These are phyloP conservation scores for Mycalesis mineus DNA, from an alignment of 2,888 invertebrate species.

Conservation along the genomic window DNA sequence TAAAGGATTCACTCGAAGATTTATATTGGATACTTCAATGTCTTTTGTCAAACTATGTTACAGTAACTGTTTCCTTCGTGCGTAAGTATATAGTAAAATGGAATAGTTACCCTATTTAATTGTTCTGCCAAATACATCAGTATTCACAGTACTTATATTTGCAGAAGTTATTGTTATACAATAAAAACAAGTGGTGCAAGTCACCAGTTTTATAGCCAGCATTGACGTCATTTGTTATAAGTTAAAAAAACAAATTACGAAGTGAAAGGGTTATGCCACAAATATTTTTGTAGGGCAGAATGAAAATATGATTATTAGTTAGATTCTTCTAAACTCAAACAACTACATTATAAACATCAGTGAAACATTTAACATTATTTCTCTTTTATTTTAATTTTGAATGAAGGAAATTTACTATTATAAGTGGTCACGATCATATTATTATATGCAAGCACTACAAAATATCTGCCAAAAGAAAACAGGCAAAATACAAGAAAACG, in stretches of 20 bases:
- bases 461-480: background rate
- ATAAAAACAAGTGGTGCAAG: slow-evolving; percentile 5
- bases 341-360: too few relatives aligned
- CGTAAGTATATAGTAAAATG: too few relatives aligned
- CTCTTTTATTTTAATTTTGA: background rate
- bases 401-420: background rate
- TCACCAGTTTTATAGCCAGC: slow-evolving; percentile 6
- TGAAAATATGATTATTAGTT: too few relatives aligned
- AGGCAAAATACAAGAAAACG: too few relatives aligned
- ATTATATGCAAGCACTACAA: background rate
- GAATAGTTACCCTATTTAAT: too few relatives aligned
- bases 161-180: slow-evolving; percentile 4
- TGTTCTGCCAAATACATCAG: background rate
- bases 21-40: too few relatives aligned
- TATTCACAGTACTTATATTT: background rate
- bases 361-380: background rate
- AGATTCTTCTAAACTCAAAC: too few relatives aligned
- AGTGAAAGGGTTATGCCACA: too few relatives aligned
- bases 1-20: too few relatives aligned
- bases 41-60: too few relatives aligned
- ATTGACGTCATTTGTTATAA: slow-evolving; percentile 2
- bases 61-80: background rate
- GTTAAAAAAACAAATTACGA: too few relatives aligned
- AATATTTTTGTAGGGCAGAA: too few relatives aligned
- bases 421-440: background rate